Conservation (phyloP, 2,113 vertebrate genomes). For the Mesembrinibis cayennensis region DNA sequence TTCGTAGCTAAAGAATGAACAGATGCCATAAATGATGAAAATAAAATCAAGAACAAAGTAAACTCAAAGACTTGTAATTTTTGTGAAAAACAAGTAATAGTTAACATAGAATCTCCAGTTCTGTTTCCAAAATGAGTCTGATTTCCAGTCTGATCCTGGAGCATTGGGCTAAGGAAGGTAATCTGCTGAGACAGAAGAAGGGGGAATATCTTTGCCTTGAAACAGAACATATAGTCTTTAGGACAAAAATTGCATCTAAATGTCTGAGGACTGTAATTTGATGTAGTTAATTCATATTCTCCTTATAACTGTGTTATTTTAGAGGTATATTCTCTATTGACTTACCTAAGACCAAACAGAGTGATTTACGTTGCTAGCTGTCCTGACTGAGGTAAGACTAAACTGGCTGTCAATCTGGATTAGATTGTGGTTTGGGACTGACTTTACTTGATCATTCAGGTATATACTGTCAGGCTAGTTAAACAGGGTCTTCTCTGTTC, state of each 20-base stretch:
- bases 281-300: background rate
- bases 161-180: background rate
- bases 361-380: background rate
- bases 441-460: background rate
- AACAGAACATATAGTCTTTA: background rate
- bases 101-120: background rate
- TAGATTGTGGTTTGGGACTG: background rate
- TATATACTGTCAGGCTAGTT: background rate
- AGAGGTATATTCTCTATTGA: background rate
- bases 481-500: background rate
- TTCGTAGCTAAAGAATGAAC: background rate
- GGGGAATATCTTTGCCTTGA: background rate
- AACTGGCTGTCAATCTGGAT: background rate
- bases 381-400: background rate
- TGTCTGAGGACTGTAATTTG: background rate
- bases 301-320: background rate
- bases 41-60: background rate
- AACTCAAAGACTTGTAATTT: background rate
- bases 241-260: background rate
- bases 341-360: background rate
- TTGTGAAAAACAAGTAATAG: background rate
- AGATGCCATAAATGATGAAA: background rate
- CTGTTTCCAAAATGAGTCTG: background rate
- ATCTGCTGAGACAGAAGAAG: background rate
- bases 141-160: background rate